Evolutionary conservation across 2,888 invertebrate species (phyloP).

Genomic region (Meliscaeva auricollis): DNA sequence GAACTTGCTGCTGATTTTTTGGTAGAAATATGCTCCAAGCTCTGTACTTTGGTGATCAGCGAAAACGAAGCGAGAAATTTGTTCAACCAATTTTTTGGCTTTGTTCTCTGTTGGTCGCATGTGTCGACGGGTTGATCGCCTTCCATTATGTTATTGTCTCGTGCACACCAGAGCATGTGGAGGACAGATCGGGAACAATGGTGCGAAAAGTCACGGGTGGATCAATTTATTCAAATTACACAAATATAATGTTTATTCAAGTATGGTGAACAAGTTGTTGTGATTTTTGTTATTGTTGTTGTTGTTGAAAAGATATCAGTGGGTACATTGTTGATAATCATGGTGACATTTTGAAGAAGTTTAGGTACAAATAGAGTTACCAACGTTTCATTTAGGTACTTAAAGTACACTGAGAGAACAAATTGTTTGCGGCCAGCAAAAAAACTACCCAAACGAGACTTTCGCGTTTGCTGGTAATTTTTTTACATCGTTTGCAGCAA

Average conservation of each 20-base stretch:
- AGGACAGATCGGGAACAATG: constrained; percentile 65
- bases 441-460: too few relatives aligned
- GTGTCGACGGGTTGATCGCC: constrained; percentile 62
- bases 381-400: too few relatives aligned
- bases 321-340: background rate
- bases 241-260: constrained; percentile 46
- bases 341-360: background rate
- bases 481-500: too few relatives aligned
- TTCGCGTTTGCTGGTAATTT: too few relatives aligned
- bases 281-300: constrained; percentile 15
- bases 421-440: too few relatives aligned
- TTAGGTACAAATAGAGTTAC: too few relatives aligned
- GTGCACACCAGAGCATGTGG: constrained; percentile 41
- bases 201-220: constrained; percentile 66
- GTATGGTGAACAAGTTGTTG: constrained; percentile 1
- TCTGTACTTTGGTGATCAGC: constrained; percentile 57
- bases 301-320: background rate
- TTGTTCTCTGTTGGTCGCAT: constrained; percentile 63
- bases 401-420: too few relatives aligned
- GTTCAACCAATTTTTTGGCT: constrained; percentile 74
- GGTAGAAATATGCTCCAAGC: constrained; percentile 8
- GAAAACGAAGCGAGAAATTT: constrained; percentile 72
- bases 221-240: constrained; percentile 74
- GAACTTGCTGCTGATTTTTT: background rate
- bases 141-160: constrained; percentile 71